Percentiles rank a stretch among this genome's conserved stretches.
Evolutionary conservation across 2,797 vertebrate species (phyloP).

Genomic region (Chiloscyllium punctatum): DNA sequence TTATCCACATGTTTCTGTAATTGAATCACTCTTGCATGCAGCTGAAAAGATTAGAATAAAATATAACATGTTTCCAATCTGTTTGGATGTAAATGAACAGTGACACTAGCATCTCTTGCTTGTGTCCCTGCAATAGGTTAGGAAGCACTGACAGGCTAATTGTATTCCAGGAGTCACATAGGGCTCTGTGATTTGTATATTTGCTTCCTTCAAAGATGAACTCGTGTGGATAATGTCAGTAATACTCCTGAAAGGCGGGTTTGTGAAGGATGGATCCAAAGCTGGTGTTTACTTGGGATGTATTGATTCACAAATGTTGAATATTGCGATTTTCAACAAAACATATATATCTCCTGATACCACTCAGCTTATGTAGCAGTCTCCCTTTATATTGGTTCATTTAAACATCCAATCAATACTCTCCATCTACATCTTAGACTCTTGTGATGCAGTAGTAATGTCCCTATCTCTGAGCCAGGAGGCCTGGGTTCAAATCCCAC

Average conservation of each 20-base stretch:
- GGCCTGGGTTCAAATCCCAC: no score
- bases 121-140: not conserved
- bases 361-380: no score
- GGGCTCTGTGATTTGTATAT: not conserved
- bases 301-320: no score
- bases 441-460: no score
- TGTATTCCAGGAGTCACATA: not conserved
- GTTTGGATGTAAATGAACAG: not conserved
- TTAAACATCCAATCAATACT: not conserved
- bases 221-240: not conserved
- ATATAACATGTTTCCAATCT: not conserved
- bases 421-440: not conserved
- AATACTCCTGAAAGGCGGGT: no score
- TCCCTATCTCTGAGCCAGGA: no score
- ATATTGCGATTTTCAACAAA: no score
- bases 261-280: not conserved
- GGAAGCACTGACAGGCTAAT: not conserved
- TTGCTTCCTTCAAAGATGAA: not conserved
- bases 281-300: no score
- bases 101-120: not conserved
- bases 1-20: not conserved
- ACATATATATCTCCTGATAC: no score
- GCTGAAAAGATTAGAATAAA: not conserved
- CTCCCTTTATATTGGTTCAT: not conserved
- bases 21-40: not conserved